Base-by-base conservation (phyloP, 2,797 vertebrate genomes). In the Sardinella longiceps region DNA sequence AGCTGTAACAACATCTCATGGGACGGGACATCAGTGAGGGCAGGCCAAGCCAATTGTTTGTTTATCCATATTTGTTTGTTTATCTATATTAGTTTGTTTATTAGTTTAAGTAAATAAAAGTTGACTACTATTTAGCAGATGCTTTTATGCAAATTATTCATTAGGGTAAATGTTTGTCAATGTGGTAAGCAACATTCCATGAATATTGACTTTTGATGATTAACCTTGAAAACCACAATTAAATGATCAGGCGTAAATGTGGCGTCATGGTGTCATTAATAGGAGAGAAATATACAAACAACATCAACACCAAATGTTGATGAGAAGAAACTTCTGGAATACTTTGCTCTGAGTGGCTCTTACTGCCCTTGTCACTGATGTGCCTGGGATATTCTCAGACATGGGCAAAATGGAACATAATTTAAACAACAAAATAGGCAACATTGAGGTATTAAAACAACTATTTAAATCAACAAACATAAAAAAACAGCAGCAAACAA, bases 311-410 rank as follows among this genome's bases (percentile, higher is more conserved):
- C 46, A 48, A 48, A 9, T 10, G 46, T 48, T 48, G 46, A 48
- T 48, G 7, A 48, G 46, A 10, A 39, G 66, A 74, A 5, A 5
- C 66, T 39, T 20, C 20, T 23, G 9, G 70, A 37, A 23, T 0
- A 77, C 33, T 43, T 9, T 43, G 70, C 37, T 20, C 70, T 43
- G 70, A 43, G 18, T 51, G 45, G 66, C 60, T 82, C 56, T 70
- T 43, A 85, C 80, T 96, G 96, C 95, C 96, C 92, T 92, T 94
- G 92, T 95, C 94, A 96, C 95, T 43, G 70, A 77, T 43, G 70
- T 77, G 70, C 70, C 33, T 77, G 37, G 70, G 70, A 11, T 77
- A 77, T 10, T 37, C 70, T 43, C 70, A 43, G 70, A 77, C 70
- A 77, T 77, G 70, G 70, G 37, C 37, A 39, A 23, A 77, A 77